phyloP scores from a whole-genome alignment of 2,113 vertebrate species.

The Labeo catla region DNA sequence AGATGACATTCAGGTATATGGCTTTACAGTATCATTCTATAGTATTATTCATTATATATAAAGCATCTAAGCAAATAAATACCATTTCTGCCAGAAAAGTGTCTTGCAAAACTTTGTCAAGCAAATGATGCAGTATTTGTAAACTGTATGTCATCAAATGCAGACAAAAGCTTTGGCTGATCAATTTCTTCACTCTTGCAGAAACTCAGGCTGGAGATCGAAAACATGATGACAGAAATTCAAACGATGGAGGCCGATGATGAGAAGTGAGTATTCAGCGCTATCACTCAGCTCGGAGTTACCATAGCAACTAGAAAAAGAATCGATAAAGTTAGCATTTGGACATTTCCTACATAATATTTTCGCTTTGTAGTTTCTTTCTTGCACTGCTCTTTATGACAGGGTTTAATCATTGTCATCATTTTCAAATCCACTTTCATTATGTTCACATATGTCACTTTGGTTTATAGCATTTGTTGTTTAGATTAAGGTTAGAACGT shows the following conservation, averaged over 20 bases:
- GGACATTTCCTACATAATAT: background rate
- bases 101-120: background rate
- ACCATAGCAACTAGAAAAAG: conserved; percentile 9
- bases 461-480: background rate
- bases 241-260: conserved; percentile 74
- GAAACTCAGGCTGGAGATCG: conserved; percentile 85
- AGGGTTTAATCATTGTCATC: background rate
- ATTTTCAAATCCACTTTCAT: background rate
- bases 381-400: background rate
- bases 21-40: background rate
- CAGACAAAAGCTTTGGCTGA: background rate
- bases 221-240: conserved; percentile 75
- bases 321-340: background rate
- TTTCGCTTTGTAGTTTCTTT: background rate
- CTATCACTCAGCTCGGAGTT: background rate
- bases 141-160: background rate
- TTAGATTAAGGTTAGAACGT: background rate
- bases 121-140: background rate
- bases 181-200: conserved; percentile 62
- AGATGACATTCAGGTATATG: conserved; percentile 77
- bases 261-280: conserved; percentile 76
- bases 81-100: background rate
- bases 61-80: background rate
- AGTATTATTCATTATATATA: no score
- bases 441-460: background rate